Base-by-base conservation (phyloP, 2,797 vertebrate species). In the Rhodeus uyekii region DNA sequence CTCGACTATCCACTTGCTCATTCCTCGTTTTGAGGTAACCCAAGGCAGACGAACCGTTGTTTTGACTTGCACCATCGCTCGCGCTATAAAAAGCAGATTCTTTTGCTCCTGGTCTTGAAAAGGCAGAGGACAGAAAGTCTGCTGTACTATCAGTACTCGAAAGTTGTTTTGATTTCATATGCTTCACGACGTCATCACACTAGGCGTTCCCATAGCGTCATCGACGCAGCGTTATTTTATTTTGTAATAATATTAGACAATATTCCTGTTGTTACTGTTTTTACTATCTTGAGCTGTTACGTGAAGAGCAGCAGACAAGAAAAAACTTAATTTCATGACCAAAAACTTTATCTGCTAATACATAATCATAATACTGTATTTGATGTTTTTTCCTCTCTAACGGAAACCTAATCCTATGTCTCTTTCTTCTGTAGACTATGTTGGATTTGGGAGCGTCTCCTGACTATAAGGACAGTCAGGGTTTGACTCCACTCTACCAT, bases 391-490 rank as follows among this genome's bases (percentile, higher is more conserved):
- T 64, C 19, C 7, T 63, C 22, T 46, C 39, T 14, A 32, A 5
- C 32, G 42, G 14, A 64, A 46, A 65, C 19, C 14, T 58, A 44
- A 79, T 63, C 5, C 55, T 80, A 3, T 46, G 58, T 22, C 39
- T 79, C 10, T 84, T 38, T 44, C 39, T n/a, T 71, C 39, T 65
- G 27, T 76, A 97, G 96, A 95, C 95, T 1, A 92, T 97, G n/a
- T 64, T 97, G 82, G 96, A 97, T 76, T 92, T 97, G 58, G 96
- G 96, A 1, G 95, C 96, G 0, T 96, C 95, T 75, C 94, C 96
- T 0, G 95, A 97, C 85, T 96, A 96, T 76, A 97, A 96, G 86
- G 96, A 97, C 89, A 95, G 94, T 81, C 95, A 94, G 19, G 95
- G 95, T 8, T 91, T 97, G 84, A 96, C 96, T 0, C 92, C 96